Conservation (phyloP, 2,888 invertebrate species). For the Rhorus exstirpatorius region DNA sequence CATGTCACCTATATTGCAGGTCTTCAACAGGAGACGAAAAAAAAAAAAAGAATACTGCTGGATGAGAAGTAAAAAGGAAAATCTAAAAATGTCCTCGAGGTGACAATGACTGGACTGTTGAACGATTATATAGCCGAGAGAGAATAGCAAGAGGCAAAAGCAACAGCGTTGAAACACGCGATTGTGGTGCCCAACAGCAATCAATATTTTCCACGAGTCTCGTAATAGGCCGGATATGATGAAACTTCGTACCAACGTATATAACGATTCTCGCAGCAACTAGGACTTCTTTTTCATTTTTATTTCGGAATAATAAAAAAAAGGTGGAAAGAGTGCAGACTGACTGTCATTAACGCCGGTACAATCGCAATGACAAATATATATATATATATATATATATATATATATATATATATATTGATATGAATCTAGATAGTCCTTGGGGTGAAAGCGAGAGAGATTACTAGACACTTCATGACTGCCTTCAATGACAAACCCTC, state of each 20-base stretch:
- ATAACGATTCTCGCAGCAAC: constrained; percentile 22
- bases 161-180: not conserved
- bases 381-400: constrained; percentile 18
- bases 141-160: constrained; percentile 3
- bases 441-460: constrained; percentile 30
- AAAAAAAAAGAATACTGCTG: not conserved
- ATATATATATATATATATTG: not conserved
- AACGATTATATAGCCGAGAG: constrained; percentile 14
- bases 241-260: constrained; percentile 5
- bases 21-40: not conserved
- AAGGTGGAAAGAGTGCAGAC: constrained; percentile 23
- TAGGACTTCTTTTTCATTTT: constrained; percentile 10
- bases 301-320: not conserved
- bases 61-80: constrained; percentile 1
- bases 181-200: constrained; percentile 42
- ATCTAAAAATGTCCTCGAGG: constrained; percentile 10
- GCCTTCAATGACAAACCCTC: constrained; percentile 50
- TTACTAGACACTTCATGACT: constrained; percentile 48
- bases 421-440: not conserved
- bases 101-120: constrained; percentile 54
- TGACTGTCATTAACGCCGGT: constrained; percentile 55
- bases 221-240: constrained; percentile 42
- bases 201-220: constrained; percentile 58
- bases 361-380: constrained; percentile 11
- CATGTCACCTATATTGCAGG: not conserved